Percentiles rank a stretch among this genome's conserved stretches.
These are phyloP conservation scores for Augochlorella aurata DNA, from an alignment of 2,888 invertebrate species.

Conservation along the genomic window DNA sequence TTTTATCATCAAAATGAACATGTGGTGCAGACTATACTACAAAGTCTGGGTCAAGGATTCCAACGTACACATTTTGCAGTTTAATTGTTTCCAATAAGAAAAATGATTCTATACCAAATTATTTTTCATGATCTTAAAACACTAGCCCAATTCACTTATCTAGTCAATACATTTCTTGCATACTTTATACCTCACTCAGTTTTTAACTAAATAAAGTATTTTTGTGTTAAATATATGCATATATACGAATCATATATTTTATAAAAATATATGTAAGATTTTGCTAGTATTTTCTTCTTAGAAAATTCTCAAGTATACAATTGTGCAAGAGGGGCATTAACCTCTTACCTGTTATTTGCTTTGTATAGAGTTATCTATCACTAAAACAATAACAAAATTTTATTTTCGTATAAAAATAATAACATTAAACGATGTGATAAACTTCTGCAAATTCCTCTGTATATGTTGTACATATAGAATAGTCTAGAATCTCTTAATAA, in stretches of 20 bases:
- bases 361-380: neutral
- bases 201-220: conserved; percentile 6
- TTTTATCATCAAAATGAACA: conserved; percentile 81
- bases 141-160: conserved; percentile 22
- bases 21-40: conserved; percentile 82
- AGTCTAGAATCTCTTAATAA: neutral
- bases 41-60: conserved; percentile 84
- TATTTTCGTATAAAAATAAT: conserved; percentile 5
- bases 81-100: conserved; percentile 63
- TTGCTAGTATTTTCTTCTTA: neutral
- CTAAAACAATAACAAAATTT: neutral
- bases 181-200: conserved; percentile 3
- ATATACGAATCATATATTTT: neutral
- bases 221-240: conserved; percentile 14
- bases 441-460: neutral
- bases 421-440: neutral
- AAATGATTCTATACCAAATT: conserved; percentile 7
- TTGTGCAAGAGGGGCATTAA: too few relatives aligned
- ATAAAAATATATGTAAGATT: neutral
- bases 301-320: neutral
- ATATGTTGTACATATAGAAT: neutral
- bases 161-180: conserved; percentile 37
- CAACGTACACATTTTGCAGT: conserved; percentile 83
- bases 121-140: conserved; percentile 10
- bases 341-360: neutral